These are phyloP conservation scores for Rhadinocentrus ornatus DNA, from an alignment of 2,797 vertebrate genomes.

Conservation along the genomic window DNA sequence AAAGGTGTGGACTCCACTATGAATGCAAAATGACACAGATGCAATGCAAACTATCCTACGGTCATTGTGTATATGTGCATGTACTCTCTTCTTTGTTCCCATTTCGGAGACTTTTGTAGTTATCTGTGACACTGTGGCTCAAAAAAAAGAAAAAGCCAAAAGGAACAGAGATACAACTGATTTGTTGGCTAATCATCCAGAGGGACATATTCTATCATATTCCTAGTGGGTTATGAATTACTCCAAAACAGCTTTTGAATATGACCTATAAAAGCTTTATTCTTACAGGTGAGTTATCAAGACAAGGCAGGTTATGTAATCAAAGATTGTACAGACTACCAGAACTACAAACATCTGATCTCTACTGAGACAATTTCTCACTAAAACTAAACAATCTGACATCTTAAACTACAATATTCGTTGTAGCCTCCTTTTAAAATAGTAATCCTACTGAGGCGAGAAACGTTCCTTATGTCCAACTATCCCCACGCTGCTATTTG, in stretches of 20 bases:
- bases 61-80: not conserved
- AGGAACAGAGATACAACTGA: slow-evolving; percentile 1
- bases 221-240: not conserved
- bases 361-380: not conserved
- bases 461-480: not conserved
- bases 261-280: not conserved
- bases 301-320: not conserved
- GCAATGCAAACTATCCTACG: not conserved
- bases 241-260: slow-evolving; percentile 7
- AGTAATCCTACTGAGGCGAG: not conserved
- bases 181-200: not conserved
- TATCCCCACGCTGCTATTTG: slow-evolving; percentile 16
- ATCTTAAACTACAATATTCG: not conserved
- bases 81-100: not conserved
- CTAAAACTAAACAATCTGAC: not conserved
- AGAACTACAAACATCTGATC: not conserved
- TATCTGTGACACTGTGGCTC: slow-evolving; percentile 10
- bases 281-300: slow-evolving; percentile 13
- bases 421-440: not conserved
- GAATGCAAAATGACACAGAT: slow-evolving; percentile 4
- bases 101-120: slow-evolving; percentile 8
- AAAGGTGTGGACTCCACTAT: not conserved
- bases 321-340: not conserved
- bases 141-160: not conserved
- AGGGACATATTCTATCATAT: slow-evolving; percentile 6